Evolutionary conservation across 2,113 vertebrate species (phyloP).

Genomic region (Clarias batrachus): DNA sequence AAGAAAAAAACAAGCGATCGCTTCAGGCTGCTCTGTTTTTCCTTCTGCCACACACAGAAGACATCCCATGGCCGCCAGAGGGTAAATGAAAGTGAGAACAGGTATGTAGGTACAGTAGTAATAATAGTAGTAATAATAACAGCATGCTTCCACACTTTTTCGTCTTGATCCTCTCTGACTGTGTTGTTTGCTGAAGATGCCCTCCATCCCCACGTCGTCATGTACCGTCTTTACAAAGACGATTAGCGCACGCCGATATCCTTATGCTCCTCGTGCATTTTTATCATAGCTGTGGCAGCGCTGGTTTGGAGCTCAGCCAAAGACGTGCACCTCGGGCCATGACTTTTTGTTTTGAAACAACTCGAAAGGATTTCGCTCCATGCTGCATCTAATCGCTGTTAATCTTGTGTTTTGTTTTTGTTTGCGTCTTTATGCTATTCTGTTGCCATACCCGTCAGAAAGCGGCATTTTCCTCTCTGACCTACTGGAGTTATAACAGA

Average conservation of each 20-base stretch:
- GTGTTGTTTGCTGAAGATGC: not conserved
- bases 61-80: not conserved
- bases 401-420: not conserved
- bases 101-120: not conserved
- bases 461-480: not conserved
- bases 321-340: not conserved
- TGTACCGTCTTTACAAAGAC: not conserved
- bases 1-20: not conserved
- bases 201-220: not conserved
- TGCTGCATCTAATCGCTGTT: not conserved
- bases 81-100: not conserved
- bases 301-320: not conserved
- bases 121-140: not conserved
- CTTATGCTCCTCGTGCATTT: not conserved
- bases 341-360: not conserved
- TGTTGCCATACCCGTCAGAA: not conserved
- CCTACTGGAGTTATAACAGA: not conserved
- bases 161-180: not conserved
- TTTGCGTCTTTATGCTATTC: not conserved
- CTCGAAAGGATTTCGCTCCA: conserved; percentile 1
- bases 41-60: not conserved
- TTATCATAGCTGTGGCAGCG: not conserved
- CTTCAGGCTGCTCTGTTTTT: not conserved
- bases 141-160: not conserved
- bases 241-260: not conserved